Conservation (phyloP, 1,140 invertebrate species). For the Andrena cerasifolii region DNA sequence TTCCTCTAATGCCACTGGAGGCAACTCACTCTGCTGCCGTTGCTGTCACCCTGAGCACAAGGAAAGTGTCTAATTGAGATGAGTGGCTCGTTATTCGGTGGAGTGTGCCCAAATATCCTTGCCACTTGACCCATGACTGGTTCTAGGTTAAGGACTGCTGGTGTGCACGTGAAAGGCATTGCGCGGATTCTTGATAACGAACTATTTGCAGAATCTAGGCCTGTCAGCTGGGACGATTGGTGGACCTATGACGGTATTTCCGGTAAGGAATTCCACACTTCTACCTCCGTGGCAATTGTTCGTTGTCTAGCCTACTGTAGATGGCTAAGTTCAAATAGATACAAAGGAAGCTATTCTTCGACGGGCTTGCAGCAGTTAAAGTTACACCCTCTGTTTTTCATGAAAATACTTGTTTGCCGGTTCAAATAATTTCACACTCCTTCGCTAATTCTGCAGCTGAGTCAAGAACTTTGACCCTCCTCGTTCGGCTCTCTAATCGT, state of each 20-base stretch:
- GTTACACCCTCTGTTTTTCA: too few relatives aligned
- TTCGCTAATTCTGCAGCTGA: slow-evolving; percentile 17
- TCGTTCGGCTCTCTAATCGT: slow-evolving; percentile 26
- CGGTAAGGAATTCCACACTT: slow-evolving; percentile 84
- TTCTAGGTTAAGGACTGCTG: slow-evolving; percentile 52
- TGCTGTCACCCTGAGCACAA: slow-evolving; percentile 1
- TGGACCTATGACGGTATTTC: slow-evolving; percentile 97
- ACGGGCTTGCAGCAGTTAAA: too few relatives aligned
- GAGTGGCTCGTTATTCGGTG: slow-evolving; percentile 46
- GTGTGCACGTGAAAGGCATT: slow-evolving; percentile 30
- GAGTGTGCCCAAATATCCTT: slow-evolving; percentile 46
- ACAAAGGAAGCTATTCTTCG: too few relatives aligned
- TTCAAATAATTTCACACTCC: slow-evolving; percentile 7
- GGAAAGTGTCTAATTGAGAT: slow-evolving; percentile 48
- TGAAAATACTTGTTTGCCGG: too few relatives aligned
- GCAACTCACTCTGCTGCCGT: not conserved
- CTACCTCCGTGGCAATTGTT: too few relatives aligned
- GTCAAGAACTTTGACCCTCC: not conserved
- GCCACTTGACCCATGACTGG: slow-evolving; percentile 38
- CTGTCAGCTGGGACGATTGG: slow-evolving; percentile 96
- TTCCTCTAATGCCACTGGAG: too few relatives aligned
- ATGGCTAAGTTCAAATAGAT: too few relatives aligned
- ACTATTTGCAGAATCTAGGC: slow-evolving; percentile 77
- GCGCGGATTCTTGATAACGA: slow-evolving; percentile 57
- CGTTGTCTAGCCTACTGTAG: not conserved